Evolutionary conservation across 2,113 vertebrate species (phyloP).

Genomic region (Rhynchomys soricoides): DNA sequence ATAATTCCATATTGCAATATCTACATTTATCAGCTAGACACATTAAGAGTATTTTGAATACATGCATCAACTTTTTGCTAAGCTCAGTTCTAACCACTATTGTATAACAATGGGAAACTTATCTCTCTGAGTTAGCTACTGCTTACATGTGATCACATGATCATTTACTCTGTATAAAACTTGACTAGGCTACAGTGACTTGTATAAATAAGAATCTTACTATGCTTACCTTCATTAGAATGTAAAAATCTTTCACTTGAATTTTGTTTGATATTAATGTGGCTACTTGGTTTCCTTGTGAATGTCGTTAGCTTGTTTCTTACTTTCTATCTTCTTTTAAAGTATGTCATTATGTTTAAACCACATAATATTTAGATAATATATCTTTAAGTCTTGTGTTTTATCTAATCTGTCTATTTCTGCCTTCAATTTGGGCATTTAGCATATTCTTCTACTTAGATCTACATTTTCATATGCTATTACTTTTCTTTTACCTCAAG

Average conservation of each 20-base stretch:
- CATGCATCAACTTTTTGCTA: not conserved
- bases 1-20: not conserved
- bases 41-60: not conserved
- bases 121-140: not conserved
- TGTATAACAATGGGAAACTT: not conserved
- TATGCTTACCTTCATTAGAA: not conserved
- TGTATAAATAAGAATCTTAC: not conserved
- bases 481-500: not conserved
- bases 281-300: not conserved
- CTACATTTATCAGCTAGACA: not conserved
- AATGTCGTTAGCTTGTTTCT: not conserved
- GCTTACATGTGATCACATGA: not conserved
- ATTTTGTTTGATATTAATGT: conserved; percentile 4
- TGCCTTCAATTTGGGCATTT: not conserved
- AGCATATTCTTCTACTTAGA: not conserved
- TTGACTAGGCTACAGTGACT: not conserved
- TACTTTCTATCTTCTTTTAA: conserved; percentile 15
- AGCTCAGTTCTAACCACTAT: not conserved
- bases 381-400: conserved; percentile 4
- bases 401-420: not conserved
- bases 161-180: not conserved
- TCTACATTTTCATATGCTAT: not conserved
- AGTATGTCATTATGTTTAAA: not conserved
- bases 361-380: not conserved
- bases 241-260: not conserved